A percentile compares a stretch with the other conserved stretches of the same genome.
These are phyloP conservation scores for Erythrolamprus reginae DNA, from an alignment of 2,113 vertebrate genomes.

Conservation along the genomic window DNA sequence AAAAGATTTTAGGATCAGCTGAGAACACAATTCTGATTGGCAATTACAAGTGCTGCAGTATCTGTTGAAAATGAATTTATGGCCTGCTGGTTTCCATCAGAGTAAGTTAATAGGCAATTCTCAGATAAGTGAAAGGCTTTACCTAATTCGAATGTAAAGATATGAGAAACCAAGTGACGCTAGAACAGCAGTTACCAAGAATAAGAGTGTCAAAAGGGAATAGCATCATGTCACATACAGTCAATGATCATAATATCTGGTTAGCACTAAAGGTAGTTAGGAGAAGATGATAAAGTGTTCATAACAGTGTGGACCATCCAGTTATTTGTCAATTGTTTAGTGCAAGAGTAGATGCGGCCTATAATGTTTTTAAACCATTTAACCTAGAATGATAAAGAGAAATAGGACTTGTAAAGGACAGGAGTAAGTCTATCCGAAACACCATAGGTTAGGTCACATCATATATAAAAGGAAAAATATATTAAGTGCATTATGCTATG, in stretches of 20 bases:
- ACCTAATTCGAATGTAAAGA: not conserved
- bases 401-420: not conserved
- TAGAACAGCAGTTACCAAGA: not conserved
- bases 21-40: not conserved
- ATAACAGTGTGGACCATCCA: not conserved
- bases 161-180: not conserved
- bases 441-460: not conserved
- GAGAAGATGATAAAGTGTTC: not conserved
- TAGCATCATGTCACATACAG: not conserved
- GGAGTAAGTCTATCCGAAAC: not conserved
- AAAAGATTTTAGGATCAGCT: not conserved
- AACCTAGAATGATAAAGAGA: not conserved
- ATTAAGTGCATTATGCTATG: not conserved
- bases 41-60: not conserved
- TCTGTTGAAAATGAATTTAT: not conserved
- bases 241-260: not conserved
- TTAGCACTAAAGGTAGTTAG: not conserved
- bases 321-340: not conserved
- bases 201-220: not conserved
- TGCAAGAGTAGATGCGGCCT: not conserved
- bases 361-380: not conserved
- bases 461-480: not conserved
- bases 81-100: not conserved
- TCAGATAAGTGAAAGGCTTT: not conserved
- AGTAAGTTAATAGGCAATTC: not conserved